These are phyloP conservation scores for Sebastolobus altivelis DNA, from an alignment of 2,797 vertebrate genomes.

Conservation along the genomic window DNA sequence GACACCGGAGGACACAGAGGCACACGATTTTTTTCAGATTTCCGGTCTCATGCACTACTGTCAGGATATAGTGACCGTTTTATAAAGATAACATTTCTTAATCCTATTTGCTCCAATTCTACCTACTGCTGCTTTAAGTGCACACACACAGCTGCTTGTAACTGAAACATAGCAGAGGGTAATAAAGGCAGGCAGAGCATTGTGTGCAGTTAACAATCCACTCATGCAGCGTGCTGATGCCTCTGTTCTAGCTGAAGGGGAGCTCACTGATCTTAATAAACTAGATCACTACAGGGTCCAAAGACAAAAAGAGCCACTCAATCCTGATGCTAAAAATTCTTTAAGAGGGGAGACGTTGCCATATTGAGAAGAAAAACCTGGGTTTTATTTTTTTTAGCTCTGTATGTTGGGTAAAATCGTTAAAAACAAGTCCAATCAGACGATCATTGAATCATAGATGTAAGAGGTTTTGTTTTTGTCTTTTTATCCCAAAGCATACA, in stretches of 20 bases:
- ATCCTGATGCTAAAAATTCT: neutral
- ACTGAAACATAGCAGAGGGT: neutral
- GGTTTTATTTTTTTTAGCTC: neutral
- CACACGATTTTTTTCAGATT: too few relatives aligned
- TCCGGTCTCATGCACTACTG: too few relatives aligned
- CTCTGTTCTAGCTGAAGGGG: neutral
- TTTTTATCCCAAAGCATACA: too few relatives aligned
- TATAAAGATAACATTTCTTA: too few relatives aligned
- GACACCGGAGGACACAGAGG: too few relatives aligned
- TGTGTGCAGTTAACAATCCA: neutral
- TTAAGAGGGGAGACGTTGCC: neutral
- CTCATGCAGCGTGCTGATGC: neutral
- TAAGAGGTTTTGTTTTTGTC: neutral
- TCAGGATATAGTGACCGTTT: too few relatives aligned
- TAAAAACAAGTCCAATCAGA: neutral
- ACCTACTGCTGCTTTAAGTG: too few relatives aligned
- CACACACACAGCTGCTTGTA: neutral
- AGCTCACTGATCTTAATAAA: neutral
- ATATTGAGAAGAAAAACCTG: neutral
- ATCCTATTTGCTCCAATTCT: too few relatives aligned
- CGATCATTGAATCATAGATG: neutral
- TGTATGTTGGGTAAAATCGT: neutral
- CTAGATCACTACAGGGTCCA: neutral
- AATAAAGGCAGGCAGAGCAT: neutral
- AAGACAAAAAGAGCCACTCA: neutral